A percentile compares a stretch with the other conserved stretches of the same genome.
Conservation (phyloP, 1,140 invertebrate genomes). For the Leguminivora glycinivorella region DNA sequence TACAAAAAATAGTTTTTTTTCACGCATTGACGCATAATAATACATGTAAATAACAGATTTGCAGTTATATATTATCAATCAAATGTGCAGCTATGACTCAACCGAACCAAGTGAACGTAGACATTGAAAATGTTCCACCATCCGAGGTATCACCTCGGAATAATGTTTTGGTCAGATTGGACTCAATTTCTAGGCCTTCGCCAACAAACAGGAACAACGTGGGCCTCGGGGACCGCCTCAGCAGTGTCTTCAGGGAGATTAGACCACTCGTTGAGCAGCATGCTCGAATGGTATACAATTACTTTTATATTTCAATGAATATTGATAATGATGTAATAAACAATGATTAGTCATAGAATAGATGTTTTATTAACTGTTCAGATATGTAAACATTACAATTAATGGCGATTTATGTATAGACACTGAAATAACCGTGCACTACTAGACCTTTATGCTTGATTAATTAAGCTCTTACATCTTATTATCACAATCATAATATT, state of each 20-base stretch:
- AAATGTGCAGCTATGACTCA: conserved; percentile 58
- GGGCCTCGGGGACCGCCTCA: conserved; percentile 67
- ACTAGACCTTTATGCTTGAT: neutral
- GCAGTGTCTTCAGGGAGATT: conserved; percentile 72
- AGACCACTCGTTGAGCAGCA: conserved; percentile 71
- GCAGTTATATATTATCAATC: conserved; percentile 24
- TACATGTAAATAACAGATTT: neutral
- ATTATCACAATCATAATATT: no score
- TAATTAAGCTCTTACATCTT: neutral
- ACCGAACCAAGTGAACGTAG: conserved; percentile 62
- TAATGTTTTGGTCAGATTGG: conserved; percentile 58
- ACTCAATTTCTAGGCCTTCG: conserved; percentile 56
- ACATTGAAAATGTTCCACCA: conserved; percentile 63
- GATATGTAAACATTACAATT: conserved; percentile 7
- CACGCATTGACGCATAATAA: neutral
- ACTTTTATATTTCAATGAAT: conserved; percentile 14
- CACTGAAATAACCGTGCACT: neutral
- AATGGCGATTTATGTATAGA: neutral
- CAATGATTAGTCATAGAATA: conserved; percentile 25
- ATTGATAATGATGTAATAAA: conserved; percentile 33
- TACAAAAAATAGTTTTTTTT: conserved; percentile 5
- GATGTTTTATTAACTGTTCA: conserved; percentile 15
- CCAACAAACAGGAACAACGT: conserved; percentile 57
- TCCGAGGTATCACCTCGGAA: conserved; percentile 51
- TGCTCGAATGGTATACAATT: conserved; percentile 63